Evolutionary conservation across 2,797 vertebrate species (phyloP).

Genomic region (Muscicapa comitata): DNA sequence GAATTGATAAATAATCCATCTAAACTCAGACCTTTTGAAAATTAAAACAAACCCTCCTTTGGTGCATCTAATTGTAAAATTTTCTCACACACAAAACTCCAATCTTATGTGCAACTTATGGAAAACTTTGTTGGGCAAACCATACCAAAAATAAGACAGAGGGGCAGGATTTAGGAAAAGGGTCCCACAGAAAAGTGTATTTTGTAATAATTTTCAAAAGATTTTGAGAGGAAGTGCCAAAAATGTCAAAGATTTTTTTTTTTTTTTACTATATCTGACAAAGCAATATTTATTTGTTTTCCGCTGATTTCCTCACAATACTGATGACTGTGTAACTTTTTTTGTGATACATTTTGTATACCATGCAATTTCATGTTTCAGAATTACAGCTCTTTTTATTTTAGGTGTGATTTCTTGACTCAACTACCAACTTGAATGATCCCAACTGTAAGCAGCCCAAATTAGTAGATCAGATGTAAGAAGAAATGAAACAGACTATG

Average conservation of each 20-base stretch:
- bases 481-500: background rate
- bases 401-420: background rate
- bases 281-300: background rate
- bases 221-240: too few relatives aligned
- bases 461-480: background rate
- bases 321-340: background rate
- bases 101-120: background rate
- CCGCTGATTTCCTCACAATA: background rate
- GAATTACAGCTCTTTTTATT: background rate
- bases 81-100: background rate
- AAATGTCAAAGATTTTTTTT: too few relatives aligned
- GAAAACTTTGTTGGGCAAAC: background rate
- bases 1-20: background rate
- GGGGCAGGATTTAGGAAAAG: fast-evolving
- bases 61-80: background rate
- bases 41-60: background rate
- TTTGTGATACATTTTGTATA: fast-evolving
- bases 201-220: background rate
- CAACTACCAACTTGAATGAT: background rate
- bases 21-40: background rate
- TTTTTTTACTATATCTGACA: background rate
- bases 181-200: fast-evolving
- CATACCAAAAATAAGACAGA: background rate
- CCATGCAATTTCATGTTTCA: background rate
- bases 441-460: background rate